phyloP scores from a whole-genome alignment of 2,888 invertebrate species.

The Kuschelorhynchus macadamiae region DNA sequence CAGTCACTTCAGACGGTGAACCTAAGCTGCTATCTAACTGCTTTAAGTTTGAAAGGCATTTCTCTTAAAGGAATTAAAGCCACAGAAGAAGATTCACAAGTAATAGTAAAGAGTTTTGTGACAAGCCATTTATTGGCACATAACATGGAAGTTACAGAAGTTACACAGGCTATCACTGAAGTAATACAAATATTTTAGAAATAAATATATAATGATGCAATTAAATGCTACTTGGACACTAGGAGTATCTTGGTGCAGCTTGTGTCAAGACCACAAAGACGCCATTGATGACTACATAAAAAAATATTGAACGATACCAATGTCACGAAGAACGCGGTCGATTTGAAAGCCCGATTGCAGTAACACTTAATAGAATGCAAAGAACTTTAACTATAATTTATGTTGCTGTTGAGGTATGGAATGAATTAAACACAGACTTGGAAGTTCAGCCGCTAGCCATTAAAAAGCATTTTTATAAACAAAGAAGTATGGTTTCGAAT shows the following conservation, averaged over 20 bases:
- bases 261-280: slow-evolving; percentile 25
- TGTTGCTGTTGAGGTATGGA: slow-evolving; percentile 16
- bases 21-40: slow-evolving; percentile 3
- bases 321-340: slow-evolving; percentile 4
- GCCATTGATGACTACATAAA: slow-evolving; percentile 18
- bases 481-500: slow-evolving; percentile 17
- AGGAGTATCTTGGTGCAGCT: slow-evolving; percentile 7
- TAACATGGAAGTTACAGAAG: too few relatives aligned
- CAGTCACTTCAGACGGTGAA: slow-evolving; percentile 6
- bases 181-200: slow-evolving; percentile 24
- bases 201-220: slow-evolving; percentile 24
- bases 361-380: slow-evolving; percentile 26
- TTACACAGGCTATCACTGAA: not conserved
- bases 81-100: slow-evolving; percentile 25
- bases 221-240: too few relatives aligned
- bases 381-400: slow-evolving; percentile 13
- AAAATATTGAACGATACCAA: slow-evolving; percentile 13
- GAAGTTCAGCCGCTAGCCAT: slow-evolving; percentile 12
- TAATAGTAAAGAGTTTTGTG: slow-evolving; percentile 37
- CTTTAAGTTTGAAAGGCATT: slow-evolving; percentile 12
- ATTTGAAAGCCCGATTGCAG: slow-evolving; percentile 12
- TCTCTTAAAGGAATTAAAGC: slow-evolving; percentile 11
- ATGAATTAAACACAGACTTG: slow-evolving; percentile 9
- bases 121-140: slow-evolving; percentile 30
- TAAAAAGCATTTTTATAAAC: slow-evolving; percentile 24